These are phyloP conservation scores for Verasper variegatus DNA, from an alignment of 2,113 vertebrate species.

Conservation along the genomic window DNA sequence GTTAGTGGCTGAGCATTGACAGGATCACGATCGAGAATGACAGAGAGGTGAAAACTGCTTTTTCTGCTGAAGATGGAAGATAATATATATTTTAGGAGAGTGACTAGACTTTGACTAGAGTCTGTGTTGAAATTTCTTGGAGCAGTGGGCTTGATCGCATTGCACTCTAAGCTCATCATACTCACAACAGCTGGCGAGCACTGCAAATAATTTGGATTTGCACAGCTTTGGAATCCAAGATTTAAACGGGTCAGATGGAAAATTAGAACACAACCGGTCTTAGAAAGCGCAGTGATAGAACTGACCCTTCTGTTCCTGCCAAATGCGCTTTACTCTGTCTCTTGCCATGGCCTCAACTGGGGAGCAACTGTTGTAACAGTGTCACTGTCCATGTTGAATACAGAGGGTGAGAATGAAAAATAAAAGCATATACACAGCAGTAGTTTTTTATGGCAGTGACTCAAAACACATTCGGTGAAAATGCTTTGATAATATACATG, in stretches of 20 bases:
- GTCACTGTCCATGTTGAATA: constrained; percentile 4
- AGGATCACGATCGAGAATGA: not conserved
- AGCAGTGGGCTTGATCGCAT: not conserved
- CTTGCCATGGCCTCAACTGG: not conserved
- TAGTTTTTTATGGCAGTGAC: no score
- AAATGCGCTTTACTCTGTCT: constrained; percentile 5
- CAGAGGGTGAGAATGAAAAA: not conserved
- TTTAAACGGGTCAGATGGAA: constrained; percentile 14
- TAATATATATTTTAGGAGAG: not conserved
- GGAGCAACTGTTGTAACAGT: not conserved
- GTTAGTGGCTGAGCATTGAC: not conserved
- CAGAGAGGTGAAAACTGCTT: not conserved
- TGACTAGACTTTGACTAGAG: not conserved
- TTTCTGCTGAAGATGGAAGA: not conserved
- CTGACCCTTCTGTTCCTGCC: not conserved
- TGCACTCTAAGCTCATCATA: constrained; percentile 17
- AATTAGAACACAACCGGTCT: not conserved
- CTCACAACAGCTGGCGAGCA: constrained; percentile 18
- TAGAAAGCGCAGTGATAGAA: not conserved
- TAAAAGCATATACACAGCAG: not conserved
- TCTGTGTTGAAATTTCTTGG: not conserved
- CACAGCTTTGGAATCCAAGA: constrained; percentile 21
- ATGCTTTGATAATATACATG: not conserved
- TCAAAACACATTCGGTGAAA: no score
- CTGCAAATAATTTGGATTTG: constrained; percentile 44